A percentile compares a stretch with the other conserved stretches of the same genome.
Evolutionary conservation across 2,888 invertebrate species (phyloP).

Genomic region (Sphaeridia pumilis): DNA sequence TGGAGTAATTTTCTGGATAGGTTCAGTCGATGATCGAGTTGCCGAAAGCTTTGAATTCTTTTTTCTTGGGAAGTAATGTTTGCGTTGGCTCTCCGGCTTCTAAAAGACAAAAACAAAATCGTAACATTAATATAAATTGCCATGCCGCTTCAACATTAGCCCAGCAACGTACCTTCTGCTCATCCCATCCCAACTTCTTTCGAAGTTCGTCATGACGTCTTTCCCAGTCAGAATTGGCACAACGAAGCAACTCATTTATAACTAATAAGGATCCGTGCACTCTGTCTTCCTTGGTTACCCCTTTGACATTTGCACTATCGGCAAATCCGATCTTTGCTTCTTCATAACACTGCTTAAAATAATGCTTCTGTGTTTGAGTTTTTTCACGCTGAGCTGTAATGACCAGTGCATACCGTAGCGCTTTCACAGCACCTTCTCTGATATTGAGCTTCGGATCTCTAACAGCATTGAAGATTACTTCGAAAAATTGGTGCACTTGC

Average conservation of each 20-base stretch:
- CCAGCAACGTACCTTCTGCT: background rate
- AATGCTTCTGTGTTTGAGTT: slow-evolving; percentile 61
- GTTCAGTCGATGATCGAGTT: slow-evolving; percentile 3
- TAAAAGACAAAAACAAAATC: background rate
- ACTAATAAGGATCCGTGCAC: slow-evolving; percentile 86
- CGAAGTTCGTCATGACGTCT: slow-evolving; percentile 62
- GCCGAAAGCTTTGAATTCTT: slow-evolving; percentile 3
- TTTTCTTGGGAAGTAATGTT: slow-evolving; percentile 13
- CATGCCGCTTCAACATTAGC: background rate
- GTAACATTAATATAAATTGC: background rate
- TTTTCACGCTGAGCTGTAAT: slow-evolving; percentile 93
- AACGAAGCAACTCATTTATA: slow-evolving; percentile 82
- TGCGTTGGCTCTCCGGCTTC: slow-evolving; percentile 8
- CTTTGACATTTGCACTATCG: slow-evolving; percentile 57
- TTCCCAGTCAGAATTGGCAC: slow-evolving; percentile 80
- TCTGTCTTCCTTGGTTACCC: slow-evolving; percentile 73
- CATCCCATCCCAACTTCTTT: slow-evolving; percentile 41
- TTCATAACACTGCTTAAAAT: slow-evolving; percentile 83
- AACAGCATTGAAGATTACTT: slow-evolving; percentile 80
- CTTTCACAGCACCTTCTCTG: slow-evolving; percentile 84
- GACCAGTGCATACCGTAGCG: slow-evolving; percentile 83
- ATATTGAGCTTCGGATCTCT: slow-evolving; percentile 83
- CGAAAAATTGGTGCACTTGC: slow-evolving; percentile 85
- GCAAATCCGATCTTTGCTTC: slow-evolving; percentile 74
- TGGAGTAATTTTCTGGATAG: slow-evolving; percentile 20